Evolutionary conservation across 1,140 invertebrate species (phyloP).

Genomic region (Araneus ventricosus): DNA sequence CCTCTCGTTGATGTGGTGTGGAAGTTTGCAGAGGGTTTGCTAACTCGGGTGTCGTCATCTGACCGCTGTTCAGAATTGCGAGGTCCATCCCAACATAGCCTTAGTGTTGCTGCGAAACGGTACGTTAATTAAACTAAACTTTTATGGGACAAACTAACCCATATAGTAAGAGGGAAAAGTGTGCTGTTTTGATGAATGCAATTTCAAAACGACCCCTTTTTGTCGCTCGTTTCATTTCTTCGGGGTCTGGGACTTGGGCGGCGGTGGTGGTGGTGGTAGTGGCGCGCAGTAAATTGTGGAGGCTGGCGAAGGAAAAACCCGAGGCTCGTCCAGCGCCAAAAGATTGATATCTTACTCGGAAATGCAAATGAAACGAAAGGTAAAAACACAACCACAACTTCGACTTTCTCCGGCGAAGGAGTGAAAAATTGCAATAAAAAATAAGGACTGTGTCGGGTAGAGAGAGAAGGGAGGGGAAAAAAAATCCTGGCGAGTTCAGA

Average conservation of each 20-base stretch:
- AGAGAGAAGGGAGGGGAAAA: not conserved
- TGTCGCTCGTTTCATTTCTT: not conserved
- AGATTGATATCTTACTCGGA: slow-evolving; percentile 73
- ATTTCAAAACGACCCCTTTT: slow-evolving; percentile 14
- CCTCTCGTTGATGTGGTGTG: too few species aligned
- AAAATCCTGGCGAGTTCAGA: slow-evolving; percentile 8
- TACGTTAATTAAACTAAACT: too few species aligned
- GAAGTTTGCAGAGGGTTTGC: too few species aligned
- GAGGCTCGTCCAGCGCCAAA: slow-evolving; percentile 52
- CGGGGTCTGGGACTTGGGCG: not conserved
- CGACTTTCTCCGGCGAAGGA: not conserved
- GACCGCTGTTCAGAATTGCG: too few species aligned
- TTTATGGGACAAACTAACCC: too few species aligned
- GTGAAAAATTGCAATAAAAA: not conserved
- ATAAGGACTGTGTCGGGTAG: too few species aligned
- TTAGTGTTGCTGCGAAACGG: too few species aligned
- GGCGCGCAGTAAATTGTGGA: slow-evolving; percentile 33
- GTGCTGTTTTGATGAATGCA: not conserved
- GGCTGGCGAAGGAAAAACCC: not conserved
- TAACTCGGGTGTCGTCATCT: too few species aligned
- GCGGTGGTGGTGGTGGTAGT: not conserved
- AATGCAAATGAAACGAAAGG: slow-evolving; percentile 72
- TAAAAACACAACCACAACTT: slow-evolving; percentile 62
- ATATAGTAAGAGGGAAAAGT: too few species aligned
- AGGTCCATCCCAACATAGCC: too few species aligned